A percentile compares a stretch with the other conserved stretches of the same genome.
These are phyloP conservation scores for Dicycla oo DNA, from an alignment of 2,888 invertebrate species.

Conservation along the genomic window DNA sequence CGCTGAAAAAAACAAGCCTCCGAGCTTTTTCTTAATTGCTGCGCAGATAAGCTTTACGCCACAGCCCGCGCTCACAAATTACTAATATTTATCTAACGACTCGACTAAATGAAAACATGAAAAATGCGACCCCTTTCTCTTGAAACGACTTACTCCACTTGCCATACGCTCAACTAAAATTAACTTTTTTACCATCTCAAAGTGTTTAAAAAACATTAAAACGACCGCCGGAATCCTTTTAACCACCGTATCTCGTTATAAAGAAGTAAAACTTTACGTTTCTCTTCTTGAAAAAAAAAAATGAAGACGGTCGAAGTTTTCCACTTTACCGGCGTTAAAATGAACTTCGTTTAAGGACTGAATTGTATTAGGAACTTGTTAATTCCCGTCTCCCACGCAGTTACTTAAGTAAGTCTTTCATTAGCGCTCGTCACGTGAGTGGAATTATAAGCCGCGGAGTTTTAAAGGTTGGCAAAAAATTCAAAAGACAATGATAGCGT, in stretches of 20 bases:
- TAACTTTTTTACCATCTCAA: conserved; percentile 66
- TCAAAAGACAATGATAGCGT: conserved; percentile 77
- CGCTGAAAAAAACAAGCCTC: conserved; percentile 76
- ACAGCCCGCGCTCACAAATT: conserved; percentile 80
- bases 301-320: conserved; percentile 82
- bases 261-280: conserved; percentile 83
- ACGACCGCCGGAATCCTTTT: conserved; percentile 71
- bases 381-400: conserved; percentile 85
- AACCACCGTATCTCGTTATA: conserved; percentile 78
- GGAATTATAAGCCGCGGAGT: conserved; percentile 81
- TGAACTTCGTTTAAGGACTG: conserved; percentile 86
- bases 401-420: conserved; percentile 89
- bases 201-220: conserved; percentile 65
- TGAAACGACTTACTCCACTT: conserved; percentile 36
- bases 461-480: conserved; percentile 80
- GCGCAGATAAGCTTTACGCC: conserved; percentile 82
- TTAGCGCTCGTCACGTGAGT: conserved; percentile 87
- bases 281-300: conserved; percentile 75
- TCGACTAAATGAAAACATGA: conserved; percentile 79
- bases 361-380: conserved; percentile 89
- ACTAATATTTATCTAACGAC: conserved; percentile 82
- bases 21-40: conserved; percentile 85
- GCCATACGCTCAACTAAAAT: conserved; percentile 66
- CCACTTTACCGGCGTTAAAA: conserved; percentile 87
- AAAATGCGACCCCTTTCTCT: conserved; percentile 66